These are phyloP conservation scores for Chionoecetes opilio DNA, from an alignment of 1,140 invertebrate genomes.

Conservation along the genomic window DNA sequence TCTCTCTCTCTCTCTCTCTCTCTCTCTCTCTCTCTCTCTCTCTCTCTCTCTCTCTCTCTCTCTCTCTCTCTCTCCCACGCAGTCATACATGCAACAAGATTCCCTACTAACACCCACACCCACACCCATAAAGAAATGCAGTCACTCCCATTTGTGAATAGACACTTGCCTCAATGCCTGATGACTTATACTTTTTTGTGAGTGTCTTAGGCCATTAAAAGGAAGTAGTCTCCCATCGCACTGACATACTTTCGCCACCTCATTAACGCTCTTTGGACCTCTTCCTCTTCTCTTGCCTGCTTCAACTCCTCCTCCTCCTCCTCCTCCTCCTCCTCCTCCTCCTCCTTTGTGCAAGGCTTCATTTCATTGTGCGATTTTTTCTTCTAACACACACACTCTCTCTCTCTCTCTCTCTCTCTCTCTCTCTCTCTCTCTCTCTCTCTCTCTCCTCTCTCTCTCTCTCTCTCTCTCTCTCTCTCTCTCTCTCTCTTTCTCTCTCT, in stretches of 20 bases:
- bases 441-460: not conserved
- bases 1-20: too few relatives aligned
- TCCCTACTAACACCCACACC: too few relatives aligned
- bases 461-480: constrained; percentile 27
- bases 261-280: not conserved
- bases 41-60: too few relatives aligned
- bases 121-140: too few relatives aligned
- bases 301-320: too few relatives aligned
- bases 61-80: too few relatives aligned
- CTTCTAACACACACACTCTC: not conserved
- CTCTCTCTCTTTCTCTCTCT: constrained; percentile 18
- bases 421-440: too few relatives aligned
- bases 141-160: too few relatives aligned
- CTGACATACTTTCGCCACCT: not conserved
- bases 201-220: not conserved
- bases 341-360: not conserved
- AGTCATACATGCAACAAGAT: too few relatives aligned
- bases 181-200: too few relatives aligned
- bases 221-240: not conserved
- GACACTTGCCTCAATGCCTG: too few relatives aligned
- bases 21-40: too few relatives aligned
- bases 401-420: not conserved
- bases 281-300: not conserved
- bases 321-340: not conserved
- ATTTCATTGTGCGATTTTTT: not conserved